These are phyloP conservation scores for Apodemia arnacis DNA, from an alignment of 2,888 invertebrate genomes.

Conservation along the genomic window DNA sequence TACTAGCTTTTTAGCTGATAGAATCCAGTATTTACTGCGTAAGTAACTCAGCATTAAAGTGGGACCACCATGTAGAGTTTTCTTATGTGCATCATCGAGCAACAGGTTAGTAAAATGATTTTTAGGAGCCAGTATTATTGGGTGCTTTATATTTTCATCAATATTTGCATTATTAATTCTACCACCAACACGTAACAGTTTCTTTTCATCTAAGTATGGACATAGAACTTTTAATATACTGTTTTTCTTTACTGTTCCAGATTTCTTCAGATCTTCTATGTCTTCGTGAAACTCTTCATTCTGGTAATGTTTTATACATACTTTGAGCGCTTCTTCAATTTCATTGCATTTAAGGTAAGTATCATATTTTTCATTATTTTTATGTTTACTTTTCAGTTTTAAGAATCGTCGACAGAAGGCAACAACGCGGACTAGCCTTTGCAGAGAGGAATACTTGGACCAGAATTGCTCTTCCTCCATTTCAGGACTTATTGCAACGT, in stretches of 20 bases:
- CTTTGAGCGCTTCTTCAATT: slow-evolving; percentile 1
- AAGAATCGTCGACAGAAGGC: slow-evolving; percentile 26
- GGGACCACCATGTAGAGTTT: slow-evolving; percentile 77
- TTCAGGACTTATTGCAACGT: neutral
- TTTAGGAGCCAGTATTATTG: neutral
- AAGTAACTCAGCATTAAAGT: slow-evolving; percentile 67
- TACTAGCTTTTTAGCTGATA: slow-evolving; percentile 41
- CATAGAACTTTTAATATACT: slow-evolving; percentile 57
- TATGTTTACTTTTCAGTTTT: slow-evolving; percentile 28
- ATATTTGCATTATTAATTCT: slow-evolving; percentile 54
- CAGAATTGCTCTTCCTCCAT: neutral
- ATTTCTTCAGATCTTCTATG: slow-evolving; percentile 13
- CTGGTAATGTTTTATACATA: slow-evolving; percentile 44
- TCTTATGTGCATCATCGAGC: slow-evolving; percentile 1
- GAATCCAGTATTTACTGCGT: slow-evolving; percentile 68
- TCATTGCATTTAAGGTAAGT: neutral
- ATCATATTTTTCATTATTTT: neutral
- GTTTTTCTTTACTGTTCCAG: slow-evolving; percentile 36
- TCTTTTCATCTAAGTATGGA: slow-evolving; percentile 63
- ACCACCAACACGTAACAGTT: slow-evolving; percentile 78
- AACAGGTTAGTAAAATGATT: neutral
- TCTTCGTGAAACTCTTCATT: slow-evolving; percentile 19
- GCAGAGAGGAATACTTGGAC: slow-evolving; percentile 50
- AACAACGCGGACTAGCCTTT: slow-evolving; percentile 12
- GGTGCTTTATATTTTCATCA: neutral